Evolutionary conservation across 2,888 invertebrate species (phyloP), one percentile per base, ranked within the genome.

Genomic region (Hesperia comma): DNA sequence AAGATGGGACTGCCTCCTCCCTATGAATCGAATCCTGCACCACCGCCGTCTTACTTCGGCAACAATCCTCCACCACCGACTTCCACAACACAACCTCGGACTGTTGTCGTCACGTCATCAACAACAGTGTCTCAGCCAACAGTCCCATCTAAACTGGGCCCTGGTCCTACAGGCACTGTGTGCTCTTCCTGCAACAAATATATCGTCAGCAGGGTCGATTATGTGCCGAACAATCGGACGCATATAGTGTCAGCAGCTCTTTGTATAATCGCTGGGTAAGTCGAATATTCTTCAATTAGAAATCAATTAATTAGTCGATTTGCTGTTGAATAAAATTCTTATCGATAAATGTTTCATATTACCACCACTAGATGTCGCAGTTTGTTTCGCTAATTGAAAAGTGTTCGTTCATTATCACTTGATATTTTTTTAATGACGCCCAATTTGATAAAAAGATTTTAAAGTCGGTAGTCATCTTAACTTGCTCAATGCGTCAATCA

Each of bases 1-100:
- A 92, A 92, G 78, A 91, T 92, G 88, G 92, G 92, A 14, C 76
- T 92, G 2, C 92, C 92, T 0, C 92, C 92, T 4, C 90, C 92
- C 1, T 91, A 92, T 72, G 87, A 91, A 69, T 86, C 87, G 0
- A 88, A 86, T 69, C 87, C 88, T 6, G 86, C 83, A 2, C 91
- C 92, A 2, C 92, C 92, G 1, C 92, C 91, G 0, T 87, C 90
- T 0, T 92, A 92, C 76, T 91, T 90, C 70, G 92, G 90, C 0
- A 83, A 85, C 70, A 84, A 85, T 67, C 89, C 90, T 2, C 89
- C 89, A 0, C 89, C 88, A 3, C 86, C 86, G 1, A 79, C 85
- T 0, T 84, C 86, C 0, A 71, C 83, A 0, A 74, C 81, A 0
- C 79, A 83, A 0, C 87, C 87, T 0, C 79, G 90, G 1, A 88